A percentile compares a stretch with the other conserved stretches of the same genome.
phyloP scores from a whole-genome alignment of 2,888 invertebrate genomes.

The Odiellus spinosus region DNA sequence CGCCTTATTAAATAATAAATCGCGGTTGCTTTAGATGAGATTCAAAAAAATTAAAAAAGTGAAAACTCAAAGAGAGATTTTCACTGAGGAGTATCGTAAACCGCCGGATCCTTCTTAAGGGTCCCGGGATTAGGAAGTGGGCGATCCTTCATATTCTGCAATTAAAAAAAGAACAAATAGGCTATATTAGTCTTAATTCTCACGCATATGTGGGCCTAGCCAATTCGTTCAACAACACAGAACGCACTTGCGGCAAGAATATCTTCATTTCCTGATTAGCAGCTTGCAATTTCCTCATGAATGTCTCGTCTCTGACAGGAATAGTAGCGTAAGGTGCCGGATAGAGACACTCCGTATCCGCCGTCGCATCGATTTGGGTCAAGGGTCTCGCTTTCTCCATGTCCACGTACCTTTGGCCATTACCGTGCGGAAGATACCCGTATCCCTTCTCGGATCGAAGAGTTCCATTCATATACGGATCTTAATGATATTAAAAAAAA shows the following conservation, averaged over 20 bases:
- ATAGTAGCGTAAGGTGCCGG: slow-evolving; percentile 16
- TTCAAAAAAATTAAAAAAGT: too few species aligned
- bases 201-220: too few species aligned
- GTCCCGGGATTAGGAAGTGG: slow-evolving; percentile 14
- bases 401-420: slow-evolving; percentile 13
- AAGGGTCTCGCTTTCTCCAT: slow-evolving; percentile 14
- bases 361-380: slow-evolving; percentile 11
- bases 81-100: slow-evolving; percentile 16
- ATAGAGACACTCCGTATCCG: slow-evolving; percentile 6
- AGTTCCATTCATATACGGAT: slow-evolving; percentile 4
- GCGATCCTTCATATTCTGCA: slow-evolving; percentile 16
- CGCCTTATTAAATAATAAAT: too few species aligned
- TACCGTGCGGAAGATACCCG: slow-evolving; percentile 10
- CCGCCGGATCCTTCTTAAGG: slow-evolving; percentile 14
- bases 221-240: too few species aligned
- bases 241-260: slow-evolving; percentile 12
- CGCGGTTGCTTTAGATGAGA: too few species aligned
- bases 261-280: slow-evolving; percentile 15
- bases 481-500: not conserved
- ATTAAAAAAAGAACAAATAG: not conserved
- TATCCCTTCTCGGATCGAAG: slow-evolving; percentile 14
- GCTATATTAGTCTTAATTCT: too few species aligned
- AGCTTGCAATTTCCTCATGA: slow-evolving; percentile 8
- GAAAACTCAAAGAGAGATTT: not conserved
- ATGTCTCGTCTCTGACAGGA: slow-evolving; percentile 12